These are phyloP conservation scores for Propithecus coquereli DNA, from an alignment of 2,113 vertebrate species.

Conservation along the genomic window DNA sequence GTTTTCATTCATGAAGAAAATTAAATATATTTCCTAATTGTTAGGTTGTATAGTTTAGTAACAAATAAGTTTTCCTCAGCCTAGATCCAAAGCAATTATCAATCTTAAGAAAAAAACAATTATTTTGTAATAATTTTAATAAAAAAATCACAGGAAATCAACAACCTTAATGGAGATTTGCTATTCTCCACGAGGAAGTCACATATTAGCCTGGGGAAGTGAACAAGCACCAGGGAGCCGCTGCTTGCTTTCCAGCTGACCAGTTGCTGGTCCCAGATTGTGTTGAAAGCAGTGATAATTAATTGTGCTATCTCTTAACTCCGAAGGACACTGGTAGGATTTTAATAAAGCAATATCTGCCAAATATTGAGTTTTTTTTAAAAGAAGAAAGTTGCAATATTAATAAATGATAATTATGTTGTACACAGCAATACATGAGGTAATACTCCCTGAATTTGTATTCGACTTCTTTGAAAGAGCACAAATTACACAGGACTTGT, in stretches of 20 bases:
- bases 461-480: neutral
- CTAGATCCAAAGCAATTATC: constrained; percentile 4
- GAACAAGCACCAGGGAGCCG: neutral
- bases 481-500: neutral
- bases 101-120: neutral
- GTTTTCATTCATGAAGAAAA: neutral
- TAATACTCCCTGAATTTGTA: neutral
- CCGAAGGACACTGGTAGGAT: neutral
- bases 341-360: constrained; percentile 38
- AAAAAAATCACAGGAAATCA: constrained; percentile 35
- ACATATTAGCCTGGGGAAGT: neutral
- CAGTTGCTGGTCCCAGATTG: neutral
- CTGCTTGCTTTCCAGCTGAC: neutral
- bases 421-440: neutral
- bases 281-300: constrained; percentile 6
- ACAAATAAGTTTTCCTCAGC: neutral
- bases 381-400: neutral
- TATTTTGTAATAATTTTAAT: neutral
- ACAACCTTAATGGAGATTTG: neutral
- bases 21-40: neutral
- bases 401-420: neutral
- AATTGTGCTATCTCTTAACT: neutral
- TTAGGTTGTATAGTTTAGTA: neutral
- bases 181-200: neutral
- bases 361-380: neutral